Percentiles rank a stretch among this genome's conserved stretches.
Conservation (phyloP, 1,140 invertebrate genomes). For the Andricus grossulariae region DNA sequence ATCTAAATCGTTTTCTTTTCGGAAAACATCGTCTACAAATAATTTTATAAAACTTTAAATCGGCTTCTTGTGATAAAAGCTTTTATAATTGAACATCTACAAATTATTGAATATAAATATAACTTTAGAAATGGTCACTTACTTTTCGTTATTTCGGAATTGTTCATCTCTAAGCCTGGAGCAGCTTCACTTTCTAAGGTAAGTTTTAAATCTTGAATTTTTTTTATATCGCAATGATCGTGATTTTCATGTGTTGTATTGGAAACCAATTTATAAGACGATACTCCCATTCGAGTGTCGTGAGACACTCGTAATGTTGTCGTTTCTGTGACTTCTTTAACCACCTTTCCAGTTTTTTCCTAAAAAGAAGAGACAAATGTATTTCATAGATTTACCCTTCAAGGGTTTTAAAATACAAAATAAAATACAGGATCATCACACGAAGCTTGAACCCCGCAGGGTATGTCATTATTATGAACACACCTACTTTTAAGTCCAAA, state of each 20-base stretch:
- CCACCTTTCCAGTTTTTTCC: conserved; percentile 71
- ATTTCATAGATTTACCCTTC: conserved; percentile 25
- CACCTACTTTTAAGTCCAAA: no score
- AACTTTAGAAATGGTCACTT: background rate
- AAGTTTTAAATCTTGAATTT: conserved; percentile 56
- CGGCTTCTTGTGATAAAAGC: no score
- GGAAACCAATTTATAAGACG: conserved; percentile 76
- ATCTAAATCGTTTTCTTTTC: background rate
- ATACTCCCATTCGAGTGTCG: conserved; percentile 73
- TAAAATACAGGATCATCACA: no score
- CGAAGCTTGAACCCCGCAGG: no score
- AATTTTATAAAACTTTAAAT: background rate
- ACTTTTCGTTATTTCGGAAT: conserved; percentile 6
- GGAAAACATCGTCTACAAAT: background rate
- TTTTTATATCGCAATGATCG: conserved; percentile 57
- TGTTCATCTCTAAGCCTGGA: background rate
- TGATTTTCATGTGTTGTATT: conserved; percentile 72
- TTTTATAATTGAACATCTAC: background rate
- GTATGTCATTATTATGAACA: no score
- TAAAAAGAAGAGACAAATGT: conserved; percentile 45
- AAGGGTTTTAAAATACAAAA: background rate
- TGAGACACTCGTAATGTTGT: conserved; percentile 77
- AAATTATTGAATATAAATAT: no score
- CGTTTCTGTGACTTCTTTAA: conserved; percentile 77
- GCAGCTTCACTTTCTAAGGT: background rate